These are phyloP conservation scores for Proteles cristata DNA, from an alignment of 2,113 vertebrate genomes.

Conservation along the genomic window DNA sequence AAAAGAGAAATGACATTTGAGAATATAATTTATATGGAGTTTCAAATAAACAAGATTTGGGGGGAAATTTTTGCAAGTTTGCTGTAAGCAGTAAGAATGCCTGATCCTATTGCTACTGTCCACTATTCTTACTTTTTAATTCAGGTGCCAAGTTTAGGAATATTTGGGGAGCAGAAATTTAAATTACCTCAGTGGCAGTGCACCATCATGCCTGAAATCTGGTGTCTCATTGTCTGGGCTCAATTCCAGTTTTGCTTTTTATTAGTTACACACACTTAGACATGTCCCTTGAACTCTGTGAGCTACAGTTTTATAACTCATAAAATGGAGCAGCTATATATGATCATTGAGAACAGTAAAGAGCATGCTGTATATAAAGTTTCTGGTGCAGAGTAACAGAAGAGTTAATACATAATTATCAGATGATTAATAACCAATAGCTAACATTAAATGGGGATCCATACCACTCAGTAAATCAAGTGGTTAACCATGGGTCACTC, in stretches of 20 bases:
- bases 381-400: not conserved
- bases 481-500: not conserved
- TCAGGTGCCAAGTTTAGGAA: not conserved
- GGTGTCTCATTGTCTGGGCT: not conserved
- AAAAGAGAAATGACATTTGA: slow-evolving; percentile 35
- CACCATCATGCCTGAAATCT: not conserved
- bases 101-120: not conserved
- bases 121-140: not conserved
- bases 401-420: not conserved
- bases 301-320: not conserved
- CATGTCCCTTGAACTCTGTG: not conserved
- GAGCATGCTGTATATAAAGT: not conserved
- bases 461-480: not conserved
- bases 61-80: not conserved
- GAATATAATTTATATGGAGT: slow-evolving; percentile 23
- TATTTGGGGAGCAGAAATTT: not conserved
- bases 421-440: not conserved
- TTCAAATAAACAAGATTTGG: slow-evolving; percentile 47
- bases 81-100: not conserved
- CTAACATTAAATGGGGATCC: not conserved
- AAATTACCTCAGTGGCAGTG: not conserved
- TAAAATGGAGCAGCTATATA: not conserved
- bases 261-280: not conserved
- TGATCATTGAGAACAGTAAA: not conserved
- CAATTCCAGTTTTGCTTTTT: not conserved